A percentile compares a stretch with the other conserved stretches of the same genome.
These are phyloP conservation scores for Campylorhamphus procurvoides DNA, from an alignment of 2,113 vertebrate genomes.

Conservation along the genomic window DNA sequence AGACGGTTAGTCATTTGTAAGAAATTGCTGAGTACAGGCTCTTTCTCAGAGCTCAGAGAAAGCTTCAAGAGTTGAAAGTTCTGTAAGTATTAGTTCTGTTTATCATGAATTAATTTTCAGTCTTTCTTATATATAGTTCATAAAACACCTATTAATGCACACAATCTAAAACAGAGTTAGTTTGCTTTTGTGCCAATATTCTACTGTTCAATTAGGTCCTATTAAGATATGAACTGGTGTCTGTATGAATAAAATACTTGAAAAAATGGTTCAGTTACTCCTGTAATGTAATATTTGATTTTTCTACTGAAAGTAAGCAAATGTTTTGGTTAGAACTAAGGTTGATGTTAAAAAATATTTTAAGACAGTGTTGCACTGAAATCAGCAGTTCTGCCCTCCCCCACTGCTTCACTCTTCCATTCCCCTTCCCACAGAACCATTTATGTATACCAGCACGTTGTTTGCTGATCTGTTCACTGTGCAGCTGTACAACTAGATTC, in stretches of 20 bases:
- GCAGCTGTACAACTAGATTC: slow-evolving; percentile 47
- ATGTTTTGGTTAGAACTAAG: neutral
- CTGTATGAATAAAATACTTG: neutral
- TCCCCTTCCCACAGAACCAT: neutral
- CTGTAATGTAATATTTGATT: neutral
- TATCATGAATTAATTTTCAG: neutral
- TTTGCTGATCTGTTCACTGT: slow-evolving; percentile 46
- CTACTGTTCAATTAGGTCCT: neutral
- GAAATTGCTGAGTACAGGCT: neutral
- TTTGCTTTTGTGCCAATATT: neutral
- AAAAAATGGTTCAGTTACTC: neutral
- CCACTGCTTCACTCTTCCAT: neutral
- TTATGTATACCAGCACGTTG: slow-evolving; percentile 2
- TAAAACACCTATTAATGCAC: neutral
- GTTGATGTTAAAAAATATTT: neutral
- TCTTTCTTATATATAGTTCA: neutral
- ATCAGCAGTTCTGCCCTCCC: neutral
- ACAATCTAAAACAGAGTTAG: neutral
- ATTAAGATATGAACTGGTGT: neutral
- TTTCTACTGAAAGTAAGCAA: neutral
- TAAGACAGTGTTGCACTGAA: neutral
- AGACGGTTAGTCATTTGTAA: neutral
- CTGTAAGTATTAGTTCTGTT: neutral
- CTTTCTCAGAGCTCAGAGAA: neutral
- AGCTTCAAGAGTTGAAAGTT: neutral